Evolutionary conservation across 2,888 invertebrate species (phyloP).

Genomic region (Gari tellinella): DNA sequence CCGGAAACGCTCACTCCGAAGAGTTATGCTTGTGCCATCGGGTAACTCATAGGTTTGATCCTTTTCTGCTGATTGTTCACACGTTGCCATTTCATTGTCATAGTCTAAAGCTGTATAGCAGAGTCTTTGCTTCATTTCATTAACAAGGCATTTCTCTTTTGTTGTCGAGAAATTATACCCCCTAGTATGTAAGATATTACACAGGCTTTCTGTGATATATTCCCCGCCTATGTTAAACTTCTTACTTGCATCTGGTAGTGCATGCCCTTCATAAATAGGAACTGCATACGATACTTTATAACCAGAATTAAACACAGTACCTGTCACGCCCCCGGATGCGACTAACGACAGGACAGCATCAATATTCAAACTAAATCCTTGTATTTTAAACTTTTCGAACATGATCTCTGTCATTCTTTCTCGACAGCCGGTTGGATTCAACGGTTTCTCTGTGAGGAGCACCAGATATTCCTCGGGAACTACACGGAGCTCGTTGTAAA

Average conservation of each 20-base stretch:
- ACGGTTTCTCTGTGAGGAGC: slow-evolving; percentile 93
- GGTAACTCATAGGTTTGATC: slow-evolving; percentile 80
- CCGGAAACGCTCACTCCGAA: slow-evolving; percentile 81
- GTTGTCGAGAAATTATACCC: slow-evolving; percentile 30
- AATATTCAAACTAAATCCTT: slow-evolving; percentile 97
- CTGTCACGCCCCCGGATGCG: slow-evolving; percentile 97
- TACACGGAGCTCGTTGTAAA: slow-evolving; percentile 79
- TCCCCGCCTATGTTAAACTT: slow-evolving; percentile 24
- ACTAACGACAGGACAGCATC: slow-evolving; percentile 96
- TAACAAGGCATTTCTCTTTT: slow-evolving; percentile 69
- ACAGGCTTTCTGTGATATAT: slow-evolving; percentile 20
- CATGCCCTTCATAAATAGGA: slow-evolving; percentile 86
- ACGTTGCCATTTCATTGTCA: slow-evolving; percentile 70
- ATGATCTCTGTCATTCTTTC: slow-evolving; percentile 87
- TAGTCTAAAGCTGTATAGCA: slow-evolving; percentile 64
- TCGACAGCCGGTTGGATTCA: slow-evolving; percentile 94
- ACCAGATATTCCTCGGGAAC: slow-evolving; percentile 92
- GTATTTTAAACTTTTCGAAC: slow-evolving; percentile 89
- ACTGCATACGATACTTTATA: slow-evolving; percentile 97
- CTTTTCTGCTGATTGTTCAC: slow-evolving; percentile 84
- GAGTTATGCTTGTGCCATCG: slow-evolving; percentile 80
- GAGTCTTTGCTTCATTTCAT: slow-evolving; percentile 70
- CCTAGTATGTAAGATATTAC: slow-evolving; percentile 7
- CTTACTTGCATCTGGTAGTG: slow-evolving; percentile 15
- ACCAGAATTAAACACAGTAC: slow-evolving; percentile 97